These are phyloP conservation scores for Cyphomyrmex costatus DNA, from an alignment of 1,140 invertebrate genomes.

Conservation along the genomic window DNA sequence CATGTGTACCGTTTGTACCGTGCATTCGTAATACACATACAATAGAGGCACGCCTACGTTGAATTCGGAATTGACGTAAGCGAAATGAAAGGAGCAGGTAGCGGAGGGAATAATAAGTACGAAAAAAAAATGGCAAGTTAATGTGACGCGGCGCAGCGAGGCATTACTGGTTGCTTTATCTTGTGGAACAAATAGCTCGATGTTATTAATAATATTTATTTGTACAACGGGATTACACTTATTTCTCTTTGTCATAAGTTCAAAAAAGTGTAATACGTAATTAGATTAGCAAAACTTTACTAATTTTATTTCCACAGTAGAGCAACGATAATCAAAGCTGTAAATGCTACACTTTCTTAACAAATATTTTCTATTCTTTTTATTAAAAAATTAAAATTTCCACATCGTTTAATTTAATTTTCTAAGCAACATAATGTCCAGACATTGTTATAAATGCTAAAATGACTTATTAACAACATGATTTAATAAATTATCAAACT, in stretches of 20 bases:
- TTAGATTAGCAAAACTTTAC: slow-evolving; percentile 20
- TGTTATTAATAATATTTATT: slow-evolving; percentile 29
- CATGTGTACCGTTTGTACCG: slow-evolving; percentile 35
- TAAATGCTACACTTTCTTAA: background rate
- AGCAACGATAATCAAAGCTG: background rate
- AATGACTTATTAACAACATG: background rate
- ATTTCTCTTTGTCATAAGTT: background rate
- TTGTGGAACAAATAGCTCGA: slow-evolving; percentile 33
- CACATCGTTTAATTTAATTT: background rate
- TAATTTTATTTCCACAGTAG: background rate
- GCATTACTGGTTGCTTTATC: background rate
- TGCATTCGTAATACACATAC: background rate
- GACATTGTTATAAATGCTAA: background rate
- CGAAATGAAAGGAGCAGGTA: slow-evolving; percentile 28
- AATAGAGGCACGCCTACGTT: slow-evolving; percentile 41
- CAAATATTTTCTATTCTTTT: background rate
- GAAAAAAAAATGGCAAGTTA: slow-evolving; percentile 42
- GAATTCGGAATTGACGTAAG: slow-evolving; percentile 65
- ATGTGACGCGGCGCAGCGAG: background rate
- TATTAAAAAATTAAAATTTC: background rate
- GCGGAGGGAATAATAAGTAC: background rate
- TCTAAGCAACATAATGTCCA: no score
- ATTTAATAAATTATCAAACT: slow-evolving; percentile 1
- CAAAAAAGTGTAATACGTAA: slow-evolving; percentile 25
- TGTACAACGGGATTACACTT: background rate